These are phyloP conservation scores for Lontra canadensis DNA, from an alignment of 2,113 vertebrate genomes.

Conservation along the genomic window DNA sequence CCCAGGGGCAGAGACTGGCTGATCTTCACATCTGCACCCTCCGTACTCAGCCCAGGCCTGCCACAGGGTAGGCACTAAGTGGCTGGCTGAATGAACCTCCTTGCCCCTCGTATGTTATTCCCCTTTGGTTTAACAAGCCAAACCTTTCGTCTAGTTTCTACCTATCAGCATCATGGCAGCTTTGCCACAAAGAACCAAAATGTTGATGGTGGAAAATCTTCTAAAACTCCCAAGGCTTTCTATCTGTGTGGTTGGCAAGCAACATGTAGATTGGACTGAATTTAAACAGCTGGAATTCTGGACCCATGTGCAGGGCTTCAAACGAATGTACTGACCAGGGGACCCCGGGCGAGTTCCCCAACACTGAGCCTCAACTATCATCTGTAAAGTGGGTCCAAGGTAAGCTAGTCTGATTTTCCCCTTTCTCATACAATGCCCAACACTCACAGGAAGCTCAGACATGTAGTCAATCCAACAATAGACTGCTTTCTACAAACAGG, in stretches of 20 bases:
- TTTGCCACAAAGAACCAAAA: background rate
- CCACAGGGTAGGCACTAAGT: fast-evolving
- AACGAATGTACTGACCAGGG: background rate
- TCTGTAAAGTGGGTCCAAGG: background rate
- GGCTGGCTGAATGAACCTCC: background rate
- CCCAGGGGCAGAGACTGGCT: background rate
- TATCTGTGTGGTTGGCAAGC: background rate
- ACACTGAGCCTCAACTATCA: background rate
- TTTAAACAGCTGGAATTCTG: background rate
- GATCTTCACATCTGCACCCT: background rate
- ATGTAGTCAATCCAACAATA: background rate
- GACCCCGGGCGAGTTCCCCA: background rate
- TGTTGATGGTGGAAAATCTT: background rate
- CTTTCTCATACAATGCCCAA: background rate
- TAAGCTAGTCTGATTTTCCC: background rate
- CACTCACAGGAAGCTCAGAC: background rate
- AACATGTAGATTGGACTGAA: background rate
- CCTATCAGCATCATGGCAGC: background rate
- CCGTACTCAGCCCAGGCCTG: background rate
- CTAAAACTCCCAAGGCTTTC: background rate
- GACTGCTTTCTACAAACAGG: background rate
- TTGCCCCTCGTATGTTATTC: background rate
- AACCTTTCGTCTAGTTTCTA: background rate
- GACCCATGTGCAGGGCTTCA: background rate
- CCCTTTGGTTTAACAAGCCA: background rate